A percentile compares a stretch with the other conserved stretches of the same genome.
Evolutionary conservation across 2,797 vertebrate species (phyloP).

Genomic region (Heterohyrax brucei): DNA sequence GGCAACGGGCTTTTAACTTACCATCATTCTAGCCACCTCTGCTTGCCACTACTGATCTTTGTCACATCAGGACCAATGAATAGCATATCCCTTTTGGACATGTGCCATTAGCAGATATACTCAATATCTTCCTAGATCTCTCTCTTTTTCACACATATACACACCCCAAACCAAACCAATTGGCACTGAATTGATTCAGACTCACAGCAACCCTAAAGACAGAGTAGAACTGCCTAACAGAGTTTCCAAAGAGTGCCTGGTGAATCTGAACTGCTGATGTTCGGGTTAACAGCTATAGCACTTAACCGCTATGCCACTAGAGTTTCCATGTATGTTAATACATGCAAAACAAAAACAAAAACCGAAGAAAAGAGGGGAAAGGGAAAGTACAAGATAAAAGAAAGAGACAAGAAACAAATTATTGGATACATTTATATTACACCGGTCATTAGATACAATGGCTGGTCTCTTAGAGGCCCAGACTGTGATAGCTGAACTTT

Average conservation of each 20-base stretch:
- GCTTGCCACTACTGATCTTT: background rate
- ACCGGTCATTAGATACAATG: slow-evolving; percentile 10
- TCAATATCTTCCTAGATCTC: background rate
- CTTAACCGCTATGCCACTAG: no score
- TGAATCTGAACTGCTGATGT: no score
- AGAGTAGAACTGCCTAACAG: no score
- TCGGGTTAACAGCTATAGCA: no score
- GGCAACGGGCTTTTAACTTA: no score
- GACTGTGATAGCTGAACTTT: background rate
- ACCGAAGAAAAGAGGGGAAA: background rate
- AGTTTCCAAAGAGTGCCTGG: no score
- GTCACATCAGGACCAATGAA: background rate
- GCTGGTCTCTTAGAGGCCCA: background rate
- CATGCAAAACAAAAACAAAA: no score
- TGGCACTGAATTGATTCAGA: no score
- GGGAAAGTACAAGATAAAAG: background rate
- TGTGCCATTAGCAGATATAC: background rate
- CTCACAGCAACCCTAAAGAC: no score
- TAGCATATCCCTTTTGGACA: background rate
- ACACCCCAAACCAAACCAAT: background rate
- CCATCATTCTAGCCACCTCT: background rate
- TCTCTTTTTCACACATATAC: background rate
- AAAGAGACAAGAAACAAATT: background rate
- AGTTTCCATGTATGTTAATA: no score
- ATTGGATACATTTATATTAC: background rate